Evolutionary conservation across 2,888 invertebrate genomes (phyloP), one percentile per base, ranked within the genome.

Genomic region (Cheiracanthium punctorium): DNA sequence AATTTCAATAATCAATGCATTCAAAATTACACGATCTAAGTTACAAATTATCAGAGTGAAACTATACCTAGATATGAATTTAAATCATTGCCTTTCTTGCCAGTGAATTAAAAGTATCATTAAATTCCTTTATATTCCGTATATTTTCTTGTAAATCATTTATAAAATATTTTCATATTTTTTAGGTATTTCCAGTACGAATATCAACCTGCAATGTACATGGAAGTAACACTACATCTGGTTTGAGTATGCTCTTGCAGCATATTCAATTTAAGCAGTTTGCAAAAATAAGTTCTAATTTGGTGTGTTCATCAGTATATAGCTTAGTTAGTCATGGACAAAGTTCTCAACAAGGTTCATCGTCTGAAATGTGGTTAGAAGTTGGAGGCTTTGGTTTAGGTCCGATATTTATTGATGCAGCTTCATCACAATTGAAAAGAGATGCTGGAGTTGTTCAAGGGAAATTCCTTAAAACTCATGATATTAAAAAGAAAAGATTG

Each of bases 161-260:
- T 75, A 14, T 4, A 7, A 20, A 30, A 67, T 37, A 20, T n/a
- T 43, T 77, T 82, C 67, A n/a, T n/a, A 29, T 37, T 32, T 85
- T 79, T 30, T 41, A 94, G 94, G 93, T 97, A 89, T 96, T 96
- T 28, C 98, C 98, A 0, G 94, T 98, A 43, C 94, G 98, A 73
- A 92, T 98, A 87, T 95, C 97, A 29, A 96, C 95, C 71, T 98
- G 98, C 91, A 98, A 98, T 93, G 93, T 98, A n/a, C 98, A 98
- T 91, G 97, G 98, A 0, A 95, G 96, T 89, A 96, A 96, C 90
- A 97, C 97, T 41, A 96, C 96, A 89, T 95, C 96, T 1, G 98
- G 98, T 0, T 94, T 98, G 33, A 97, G 97, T 1, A 96, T 95
- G 7, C 93, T 98, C 70, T 92, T 98, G 87, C 96, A 96, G 0